A percentile compares a stretch with the other conserved stretches of the same genome.
These are phyloP conservation scores for Dicyrtoma fusca DNA, from an alignment of 2,888 invertebrate species.

Conservation along the genomic window DNA sequence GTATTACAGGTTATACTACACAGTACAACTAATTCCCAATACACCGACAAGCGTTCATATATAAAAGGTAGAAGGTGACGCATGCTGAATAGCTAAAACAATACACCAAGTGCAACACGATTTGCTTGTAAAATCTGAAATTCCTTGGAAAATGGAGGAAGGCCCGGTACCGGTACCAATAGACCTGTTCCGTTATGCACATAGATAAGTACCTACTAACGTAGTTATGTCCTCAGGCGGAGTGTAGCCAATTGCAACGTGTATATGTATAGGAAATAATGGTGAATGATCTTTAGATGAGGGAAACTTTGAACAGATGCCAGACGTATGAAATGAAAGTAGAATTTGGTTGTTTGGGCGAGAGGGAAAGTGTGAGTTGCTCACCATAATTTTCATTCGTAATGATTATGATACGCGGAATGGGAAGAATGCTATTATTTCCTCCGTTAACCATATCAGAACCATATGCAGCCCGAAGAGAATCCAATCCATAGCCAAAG, in stretches of 20 bases:
- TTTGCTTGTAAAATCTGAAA: too few species aligned
- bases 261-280: neutral
- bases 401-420: constrained; percentile 30
- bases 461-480: constrained; percentile 1
- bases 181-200: too few species aligned
- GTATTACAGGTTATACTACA: too few species aligned
- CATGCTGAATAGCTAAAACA: too few species aligned
- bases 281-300: constrained; percentile 1
- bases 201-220: neutral
- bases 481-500: neutral
- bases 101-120: too few species aligned
- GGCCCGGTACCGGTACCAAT: too few species aligned
- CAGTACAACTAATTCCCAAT: too few species aligned
- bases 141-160: too few species aligned
- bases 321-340: constrained; percentile 25
- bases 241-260: too few species aligned
- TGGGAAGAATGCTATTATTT: constrained; percentile 30
- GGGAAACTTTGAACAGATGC: constrained; percentile 27
- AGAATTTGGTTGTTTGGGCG: neutral
- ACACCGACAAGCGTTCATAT: too few species aligned
- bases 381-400: constrained; percentile 20
- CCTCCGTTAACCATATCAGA: constrained; percentile 26
- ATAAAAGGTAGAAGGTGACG: too few species aligned
- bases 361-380: constrained; percentile 23
- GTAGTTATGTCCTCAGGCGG: neutral